A percentile compares a stretch with the other conserved stretches of the same genome.
Conservation (phyloP, 2,888 invertebrate genomes). For the Perithous albicinctus region DNA sequence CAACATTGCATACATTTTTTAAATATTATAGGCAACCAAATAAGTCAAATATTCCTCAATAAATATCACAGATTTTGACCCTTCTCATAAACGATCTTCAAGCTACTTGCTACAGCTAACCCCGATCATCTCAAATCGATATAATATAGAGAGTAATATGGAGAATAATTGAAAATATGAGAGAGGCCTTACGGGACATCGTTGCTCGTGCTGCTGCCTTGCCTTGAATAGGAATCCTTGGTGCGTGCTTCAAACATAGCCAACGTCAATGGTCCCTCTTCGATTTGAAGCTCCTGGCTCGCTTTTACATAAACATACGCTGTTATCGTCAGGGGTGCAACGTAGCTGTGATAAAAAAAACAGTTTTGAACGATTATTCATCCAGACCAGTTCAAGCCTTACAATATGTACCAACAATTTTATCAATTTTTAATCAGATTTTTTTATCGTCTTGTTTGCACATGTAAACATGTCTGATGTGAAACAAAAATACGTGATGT, state of each 20-base stretch:
- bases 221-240: slow-evolving; percentile 74
- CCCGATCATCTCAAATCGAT: no score
- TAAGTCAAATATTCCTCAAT: no score
- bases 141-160: no score
- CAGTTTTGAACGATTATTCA: neutral
- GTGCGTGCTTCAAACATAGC: slow-evolving; percentile 86
- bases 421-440: neutral
- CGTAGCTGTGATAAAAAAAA: slow-evolving; percentile 85
- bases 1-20: no score
- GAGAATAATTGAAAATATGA: neutral
- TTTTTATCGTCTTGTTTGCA: no score
- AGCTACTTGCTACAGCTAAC: no score
- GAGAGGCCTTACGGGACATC: slow-evolving; percentile 72
- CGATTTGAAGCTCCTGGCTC: slow-evolving; percentile 87
- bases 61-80: no score
- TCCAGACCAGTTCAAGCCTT: neutral
- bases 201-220: slow-evolving; percentile 70
- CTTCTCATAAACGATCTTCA: no score
- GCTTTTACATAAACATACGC: slow-evolving; percentile 89
- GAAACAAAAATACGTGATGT: no score
- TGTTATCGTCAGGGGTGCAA: slow-evolving; percentile 87
- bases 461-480: no score
- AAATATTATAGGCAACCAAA: no score
- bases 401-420: no score
- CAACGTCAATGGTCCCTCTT: slow-evolving; percentile 86